Percentiles rank a stretch among this genome's conserved stretches.
phyloP scores from a whole-genome alignment of 2,888 invertebrate species.

The Mermis nigrescens region DNA sequence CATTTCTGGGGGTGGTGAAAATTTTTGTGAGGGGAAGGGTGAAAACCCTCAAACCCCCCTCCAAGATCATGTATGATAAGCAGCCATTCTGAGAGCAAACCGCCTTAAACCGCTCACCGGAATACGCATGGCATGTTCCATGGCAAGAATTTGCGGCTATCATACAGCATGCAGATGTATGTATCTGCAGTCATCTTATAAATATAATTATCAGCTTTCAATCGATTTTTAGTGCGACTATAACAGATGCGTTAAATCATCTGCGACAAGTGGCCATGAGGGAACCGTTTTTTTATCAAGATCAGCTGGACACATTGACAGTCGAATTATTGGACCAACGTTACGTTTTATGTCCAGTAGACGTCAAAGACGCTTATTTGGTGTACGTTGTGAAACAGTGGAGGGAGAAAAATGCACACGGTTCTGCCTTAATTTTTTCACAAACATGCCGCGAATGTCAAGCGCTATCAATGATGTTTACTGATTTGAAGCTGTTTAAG shows the following conservation, averaged over 20 bases:
- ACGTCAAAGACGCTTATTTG: constrained; percentile 75
- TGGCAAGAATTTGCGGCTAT: too few relatives aligned
- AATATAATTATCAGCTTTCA: not conserved
- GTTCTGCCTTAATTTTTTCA: constrained; percentile 79
- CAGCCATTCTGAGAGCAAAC: too few relatives aligned
- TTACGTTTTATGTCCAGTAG: constrained; percentile 71
- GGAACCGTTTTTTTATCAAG: constrained; percentile 42
- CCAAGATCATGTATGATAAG: too few relatives aligned
- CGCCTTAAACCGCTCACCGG: too few relatives aligned
- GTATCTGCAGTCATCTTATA: too few relatives aligned
- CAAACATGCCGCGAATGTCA: constrained; percentile 51
- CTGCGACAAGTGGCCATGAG: constrained; percentile 38
- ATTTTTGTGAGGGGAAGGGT: too few relatives aligned
- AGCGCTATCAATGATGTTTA: constrained; percentile 27
- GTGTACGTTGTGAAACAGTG: constrained; percentile 45
- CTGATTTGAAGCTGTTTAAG: not conserved
- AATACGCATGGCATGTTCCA: too few relatives aligned
- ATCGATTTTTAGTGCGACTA: constrained; percentile 49
- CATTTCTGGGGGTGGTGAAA: too few relatives aligned
- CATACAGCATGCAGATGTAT: too few relatives aligned
- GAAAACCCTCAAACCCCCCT: too few relatives aligned
- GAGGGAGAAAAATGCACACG: constrained; percentile 49
- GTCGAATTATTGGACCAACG: constrained; percentile 51
- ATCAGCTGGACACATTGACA: constrained; percentile 39
- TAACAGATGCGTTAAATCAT: constrained; percentile 59